Conservation (phyloP, 2,797 vertebrate genomes). For the Rhabdomys pumilio region DNA sequence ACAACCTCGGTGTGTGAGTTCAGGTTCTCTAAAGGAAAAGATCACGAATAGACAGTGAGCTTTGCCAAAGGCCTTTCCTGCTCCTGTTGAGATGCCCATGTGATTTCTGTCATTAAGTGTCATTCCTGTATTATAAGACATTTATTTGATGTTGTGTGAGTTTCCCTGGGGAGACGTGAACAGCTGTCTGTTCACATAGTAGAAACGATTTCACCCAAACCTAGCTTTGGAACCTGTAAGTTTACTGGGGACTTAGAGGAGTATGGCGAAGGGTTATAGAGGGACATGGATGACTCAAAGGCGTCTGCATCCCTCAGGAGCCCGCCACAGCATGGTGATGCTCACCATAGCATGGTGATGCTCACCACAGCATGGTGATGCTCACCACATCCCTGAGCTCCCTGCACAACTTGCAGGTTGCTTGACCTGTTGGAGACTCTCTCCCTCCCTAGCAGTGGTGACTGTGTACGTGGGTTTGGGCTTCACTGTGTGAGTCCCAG, state of each 20-base stretch:
- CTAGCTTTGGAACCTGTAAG: not conserved
- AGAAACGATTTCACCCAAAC: not conserved
- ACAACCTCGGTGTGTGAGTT: not conserved
- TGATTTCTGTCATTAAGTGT: not conserved
- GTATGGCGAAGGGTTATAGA: not conserved
- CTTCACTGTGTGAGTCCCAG: not conserved
- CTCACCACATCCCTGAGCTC: not conserved
- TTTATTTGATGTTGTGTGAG: not conserved
- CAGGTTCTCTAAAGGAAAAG: not conserved
- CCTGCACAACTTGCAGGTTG: not conserved
- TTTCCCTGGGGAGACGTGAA: not conserved
- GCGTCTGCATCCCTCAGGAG: not conserved
- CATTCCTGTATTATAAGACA: not conserved
- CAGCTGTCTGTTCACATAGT: not conserved
- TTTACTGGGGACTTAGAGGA: not conserved
- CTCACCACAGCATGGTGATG: not conserved
- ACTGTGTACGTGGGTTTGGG: not conserved
- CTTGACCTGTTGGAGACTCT: not conserved
- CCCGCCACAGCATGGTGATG: not conserved
- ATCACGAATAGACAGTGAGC: not conserved
- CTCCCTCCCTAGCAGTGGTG: not conserved
- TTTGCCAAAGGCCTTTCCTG: not conserved
- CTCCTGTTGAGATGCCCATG: not conserved
- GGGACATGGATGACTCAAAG: not conserved
- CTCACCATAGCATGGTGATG: not conserved